Evolutionary conservation across 2,888 invertebrate genomes (phyloP), one percentile per base, ranked within the genome.

Genomic region (Macropis europaea): DNA sequence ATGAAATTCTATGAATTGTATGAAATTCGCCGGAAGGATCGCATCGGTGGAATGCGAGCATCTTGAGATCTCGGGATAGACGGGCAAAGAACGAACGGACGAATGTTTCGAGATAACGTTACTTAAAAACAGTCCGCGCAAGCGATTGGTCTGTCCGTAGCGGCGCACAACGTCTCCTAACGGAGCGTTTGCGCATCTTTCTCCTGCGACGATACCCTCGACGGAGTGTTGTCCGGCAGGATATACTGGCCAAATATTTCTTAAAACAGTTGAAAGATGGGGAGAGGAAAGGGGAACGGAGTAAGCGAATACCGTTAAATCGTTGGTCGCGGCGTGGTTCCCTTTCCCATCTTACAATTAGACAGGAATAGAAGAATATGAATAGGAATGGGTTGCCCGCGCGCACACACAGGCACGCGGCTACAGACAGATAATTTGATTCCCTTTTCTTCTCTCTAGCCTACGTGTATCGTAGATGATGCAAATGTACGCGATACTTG

Each of bases 301-400:
- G 22, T 48, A 42, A 70, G 48, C 40, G 70, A 24, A 71, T 70
- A 70, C 71, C 70, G 70, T 69, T 70, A 70, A 11, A 69, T 45
- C 63, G 43, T 30, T 48, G n/a, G n/a, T n/a, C n/a, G n/a, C n/a
- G n/a, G n/a, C n/a, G n/a, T n/a, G n/a, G n/a, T n/a, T 17, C 73
- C 40, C 40, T 68, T 66, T 48, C 74, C 78, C 32, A 77, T 64
- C n/a, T n/a, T n/a, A n/a, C n/a, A n/a, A n/a, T n/a, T n/a, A n/a
- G n/a, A n/a, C n/a, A n/a, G n/a, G n/a, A n/a, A n/a, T n/a, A n/a
- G n/a, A n/a, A n/a, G n/a, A n/a, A n/a, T n/a, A n/a, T n/a, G n/a
- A n/a, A n/a, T n/a, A n/a, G n/a, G n/a, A n/a, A n/a, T n/a, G n/a
- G n/a, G n/a, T n/a, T n/a, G n/a, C n/a, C n/a, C n/a, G n/a, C n/a